Percentiles rank a stretch among this genome's conserved stretches.
Conservation (phyloP, 1,140 invertebrate genomes). For the Patella vulgata region DNA sequence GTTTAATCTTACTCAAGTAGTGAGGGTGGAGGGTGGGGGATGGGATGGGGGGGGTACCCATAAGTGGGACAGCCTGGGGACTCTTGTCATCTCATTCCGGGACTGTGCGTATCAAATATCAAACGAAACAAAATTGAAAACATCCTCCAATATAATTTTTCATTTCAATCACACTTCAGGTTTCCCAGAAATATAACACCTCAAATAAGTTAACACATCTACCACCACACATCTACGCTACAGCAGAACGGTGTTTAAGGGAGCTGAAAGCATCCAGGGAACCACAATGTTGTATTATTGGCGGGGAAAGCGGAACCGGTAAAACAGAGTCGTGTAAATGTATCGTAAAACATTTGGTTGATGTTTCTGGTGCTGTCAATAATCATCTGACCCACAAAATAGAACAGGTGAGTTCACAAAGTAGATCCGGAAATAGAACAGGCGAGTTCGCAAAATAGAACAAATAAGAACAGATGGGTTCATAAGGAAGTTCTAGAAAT, state of each 20-base stretch:
- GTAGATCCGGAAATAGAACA: no score
- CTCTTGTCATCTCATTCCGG: no score
- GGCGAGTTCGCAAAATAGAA: no score
- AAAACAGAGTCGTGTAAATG: slow-evolving; percentile 82
- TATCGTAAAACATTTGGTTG: slow-evolving; percentile 49
- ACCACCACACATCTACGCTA: slow-evolving; percentile 84
- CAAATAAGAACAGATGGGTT: no score
- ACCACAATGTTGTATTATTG: slow-evolving; percentile 67
- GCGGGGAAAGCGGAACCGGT: slow-evolving; percentile 98
- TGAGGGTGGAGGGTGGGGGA: no score
- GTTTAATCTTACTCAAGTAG: no score
- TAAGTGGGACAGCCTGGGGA: no score
- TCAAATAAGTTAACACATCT: slow-evolving; percentile 60
- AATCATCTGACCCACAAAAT: slow-evolving; percentile 47
- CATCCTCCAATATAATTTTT: no score
- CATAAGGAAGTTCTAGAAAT: no score
- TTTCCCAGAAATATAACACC: slow-evolving; percentile 42
- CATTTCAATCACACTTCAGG: slow-evolving; percentile 40
- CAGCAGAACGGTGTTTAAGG: slow-evolving; percentile 80
- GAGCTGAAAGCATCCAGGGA: slow-evolving; percentile 81
- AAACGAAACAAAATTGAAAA: no score
- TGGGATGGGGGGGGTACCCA: no score
- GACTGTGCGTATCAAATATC: no score
- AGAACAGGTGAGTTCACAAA: slow-evolving; percentile 40
- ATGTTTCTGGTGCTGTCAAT: slow-evolving; percentile 40